A percentile compares a stretch with the other conserved stretches of the same genome.
phyloP scores from a whole-genome alignment of 2,888 invertebrate species.

The Kryphioiulus occultus region DNA sequence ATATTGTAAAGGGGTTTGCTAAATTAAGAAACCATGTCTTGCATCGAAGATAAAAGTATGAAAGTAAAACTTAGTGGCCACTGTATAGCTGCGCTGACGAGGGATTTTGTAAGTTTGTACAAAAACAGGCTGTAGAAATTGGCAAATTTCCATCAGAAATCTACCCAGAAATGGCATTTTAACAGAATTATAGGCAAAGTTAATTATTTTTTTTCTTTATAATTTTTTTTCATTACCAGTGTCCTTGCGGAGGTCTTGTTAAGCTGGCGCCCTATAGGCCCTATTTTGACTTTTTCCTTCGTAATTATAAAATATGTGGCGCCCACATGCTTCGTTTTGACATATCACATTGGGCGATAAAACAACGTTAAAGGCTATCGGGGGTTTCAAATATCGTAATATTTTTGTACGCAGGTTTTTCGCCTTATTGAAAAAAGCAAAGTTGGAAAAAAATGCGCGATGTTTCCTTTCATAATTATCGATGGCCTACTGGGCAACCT shows the following conservation, averaged over 20 bases:
- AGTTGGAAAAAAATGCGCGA: neutral
- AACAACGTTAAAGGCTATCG: slow-evolving; percentile 1
- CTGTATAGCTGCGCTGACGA: neutral
- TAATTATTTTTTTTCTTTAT: neutral
- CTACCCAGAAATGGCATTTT: neutral
- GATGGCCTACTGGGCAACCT: neutral
- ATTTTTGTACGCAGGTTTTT: neutral
- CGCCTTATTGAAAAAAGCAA: neutral
- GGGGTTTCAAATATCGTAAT: slow-evolving; percentile 11
- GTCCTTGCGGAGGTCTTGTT: neutral
- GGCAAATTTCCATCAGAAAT: neutral
- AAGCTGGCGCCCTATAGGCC: neutral
- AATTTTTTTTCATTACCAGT: too few relatives aligned
- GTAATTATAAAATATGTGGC: slow-evolving; percentile 13
- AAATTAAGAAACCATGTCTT: slow-evolving; percentile 25
- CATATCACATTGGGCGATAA: slow-evolving; percentile 28
- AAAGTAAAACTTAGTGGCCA: neutral
- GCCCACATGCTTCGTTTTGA: slow-evolving; percentile 21
- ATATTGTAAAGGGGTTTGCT: neutral
- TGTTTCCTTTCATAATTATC: neutral
- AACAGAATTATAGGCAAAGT: neutral
- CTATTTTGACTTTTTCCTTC: neutral
- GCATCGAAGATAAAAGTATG: neutral
- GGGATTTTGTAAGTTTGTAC: neutral
- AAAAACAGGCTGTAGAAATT: neutral